Base-by-base conservation (phyloP, 2,888 invertebrate species). In the Galerucella calmariensis region DNA sequence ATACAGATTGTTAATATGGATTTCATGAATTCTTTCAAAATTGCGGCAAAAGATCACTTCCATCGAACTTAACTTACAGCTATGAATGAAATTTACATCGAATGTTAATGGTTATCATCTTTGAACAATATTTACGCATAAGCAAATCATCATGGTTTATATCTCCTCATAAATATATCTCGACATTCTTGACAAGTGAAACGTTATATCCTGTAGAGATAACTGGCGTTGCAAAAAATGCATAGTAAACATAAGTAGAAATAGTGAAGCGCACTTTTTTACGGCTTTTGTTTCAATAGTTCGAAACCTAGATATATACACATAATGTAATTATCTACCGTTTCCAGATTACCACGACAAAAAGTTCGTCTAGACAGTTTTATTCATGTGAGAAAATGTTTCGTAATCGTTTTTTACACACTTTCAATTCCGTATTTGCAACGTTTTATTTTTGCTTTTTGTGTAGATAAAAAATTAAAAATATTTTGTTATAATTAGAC, bases 161-260 rank as follows among this genome's bases (percentile, higher is more conserved):
- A 56, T 65, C 71, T 72, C 44, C 59, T 72, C 44, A n/a, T 72
- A 59, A 61, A 56, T 73, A 69, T 75, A 69, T 71, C 67, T 69
- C 63, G 24, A 71, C 69, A 70, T 62, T 67, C 69, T 62, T 48
- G 56, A 75, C 72, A 72, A 74, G 72, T 70, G 75, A 75, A 75
- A 75, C 75, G 67, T 44, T 69, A 73, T 75, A 72, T 75, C 75
- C 66, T 66, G 56, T 24, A 58, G 67, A 75, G 75, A 75, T 75
- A 75, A 75, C 65, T 67, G 72, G 66, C 77, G 78, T 75, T 78
- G 79, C 81, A 81, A 82, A 82, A 83, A 82, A 80, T 80, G 76
- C 69, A 68, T 51, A 63, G 67, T 70, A 74, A 74, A 72, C 76
- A 58, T 76, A 72, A 76, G 67, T 74, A 69, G 74, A 70, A 74